Evolutionary conservation across 1,140 invertebrate species (phyloP).

Genomic region (Anagrus nilaparvatae): DNA sequence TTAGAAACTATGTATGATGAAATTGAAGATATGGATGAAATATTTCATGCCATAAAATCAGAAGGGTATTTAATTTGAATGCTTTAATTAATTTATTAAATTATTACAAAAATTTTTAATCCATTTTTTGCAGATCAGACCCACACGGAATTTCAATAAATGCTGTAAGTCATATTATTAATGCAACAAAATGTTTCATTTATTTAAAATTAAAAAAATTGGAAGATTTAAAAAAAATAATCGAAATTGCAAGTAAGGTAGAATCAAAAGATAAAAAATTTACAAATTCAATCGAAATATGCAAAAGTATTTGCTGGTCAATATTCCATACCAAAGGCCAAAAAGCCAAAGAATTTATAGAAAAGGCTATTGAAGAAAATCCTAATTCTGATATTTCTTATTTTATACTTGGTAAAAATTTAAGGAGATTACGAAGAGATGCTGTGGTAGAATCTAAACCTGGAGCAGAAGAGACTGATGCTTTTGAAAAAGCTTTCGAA

Average conservation of each 20-base stretch:
- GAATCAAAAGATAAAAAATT: neutral
- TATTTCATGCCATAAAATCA: no score
- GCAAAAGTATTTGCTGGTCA: slow-evolving; percentile 4
- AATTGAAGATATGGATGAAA: neutral
- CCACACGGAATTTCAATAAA: no score
- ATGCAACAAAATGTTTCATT: neutral
- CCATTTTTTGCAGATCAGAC: no score
- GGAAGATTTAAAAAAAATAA: neutral
- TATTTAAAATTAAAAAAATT: neutral
- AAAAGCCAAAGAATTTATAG: neutral
- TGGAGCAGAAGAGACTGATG: neutral
- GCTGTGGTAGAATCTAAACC: neutral
- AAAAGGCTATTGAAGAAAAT: neutral
- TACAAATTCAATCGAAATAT: neutral
- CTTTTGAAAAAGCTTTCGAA: neutral
- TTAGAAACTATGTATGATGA: neutral
- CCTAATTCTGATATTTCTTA: neutral
- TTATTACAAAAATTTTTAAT: no score
- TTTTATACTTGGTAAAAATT: slow-evolving; percentile 8
- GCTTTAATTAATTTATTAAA: no score
- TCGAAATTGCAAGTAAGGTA: neutral
- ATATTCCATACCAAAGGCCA: neutral
- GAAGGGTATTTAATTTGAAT: no score
- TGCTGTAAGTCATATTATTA: neutral
- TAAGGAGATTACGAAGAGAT: slow-evolving; percentile 1